Base-by-base conservation (phyloP, 2,113 vertebrate genomes). In the Melanerpes aurifrons region DNA sequence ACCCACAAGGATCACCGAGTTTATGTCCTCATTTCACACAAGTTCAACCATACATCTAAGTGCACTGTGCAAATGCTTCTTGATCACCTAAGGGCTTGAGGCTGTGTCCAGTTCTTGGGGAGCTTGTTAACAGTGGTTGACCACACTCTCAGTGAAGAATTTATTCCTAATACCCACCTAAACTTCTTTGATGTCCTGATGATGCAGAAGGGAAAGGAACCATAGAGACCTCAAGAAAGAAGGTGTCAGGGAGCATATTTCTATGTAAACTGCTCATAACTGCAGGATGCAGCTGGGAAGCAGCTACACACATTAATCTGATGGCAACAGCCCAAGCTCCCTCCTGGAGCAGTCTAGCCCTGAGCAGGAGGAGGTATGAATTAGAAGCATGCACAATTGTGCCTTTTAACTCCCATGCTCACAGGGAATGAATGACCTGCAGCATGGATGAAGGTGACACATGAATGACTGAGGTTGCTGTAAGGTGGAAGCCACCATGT, bases 1-100 rank as follows among this genome's bases (percentile, higher is more conserved):
- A 48, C n/a, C 7, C 7, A 25, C 1, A 4, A 24, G 40, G 40
- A 64, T 76, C 32, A 45, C 12, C 0, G 0, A 24, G 43, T 59
- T 77, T 53, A 63, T 56, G n/a, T 85, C 56, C 48, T 53, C 31
- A 77, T 66, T 70, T 31, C 50, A 53, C 20, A 45, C 8, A 54
- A 28, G 15, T 58, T 75, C 86, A 86, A 59, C 35, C 4, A 3
- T 48, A 0, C n/a, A n/a, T 43, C 5, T 32, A 67, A 48, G 8
- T 12, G 1, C 19, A 24, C 58, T 80, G 64, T 75, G 47, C n/a
- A 68, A 63, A 72, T 17, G 7, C 24, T 54, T 84, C 64, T 62
- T 70, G 56, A 31, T 35, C 31, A 70, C 20, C 2, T 1, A 56
- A 25, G 63, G 13, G 25, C 57, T 47, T 54, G 47, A n/a, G 12